Percentiles rank a stretch among this genome's conserved stretches.
Evolutionary conservation across 2,797 vertebrate genomes (phyloP).

Genomic region (Pelochelys cantorii): DNA sequence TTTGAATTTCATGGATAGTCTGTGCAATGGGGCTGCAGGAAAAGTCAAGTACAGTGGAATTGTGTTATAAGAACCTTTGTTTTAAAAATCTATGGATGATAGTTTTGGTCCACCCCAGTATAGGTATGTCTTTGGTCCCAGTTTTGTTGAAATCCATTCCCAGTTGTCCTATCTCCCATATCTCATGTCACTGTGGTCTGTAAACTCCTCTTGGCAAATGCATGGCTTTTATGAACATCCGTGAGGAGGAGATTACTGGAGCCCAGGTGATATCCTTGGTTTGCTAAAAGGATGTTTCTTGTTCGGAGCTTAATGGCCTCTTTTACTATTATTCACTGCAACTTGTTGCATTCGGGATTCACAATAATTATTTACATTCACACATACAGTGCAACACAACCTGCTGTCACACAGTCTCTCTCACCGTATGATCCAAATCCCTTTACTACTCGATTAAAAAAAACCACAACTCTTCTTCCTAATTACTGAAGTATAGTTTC

Average conservation of each 20-base stretch:
- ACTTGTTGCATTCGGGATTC: conserved; percentile 48
- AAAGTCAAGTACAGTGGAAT: conserved; percentile 29
- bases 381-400: background rate
- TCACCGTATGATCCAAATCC: background rate
- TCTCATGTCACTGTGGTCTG: conserved; percentile 38
- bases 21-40: conserved; percentile 24
- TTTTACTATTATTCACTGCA: conserved; percentile 43
- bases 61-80: background rate
- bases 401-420: conserved; percentile 30
- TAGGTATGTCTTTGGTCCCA: conserved; percentile 72
- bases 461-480: conserved; percentile 25
- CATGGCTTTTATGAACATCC: conserved; percentile 39
- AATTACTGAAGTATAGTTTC: conserved; percentile 51
- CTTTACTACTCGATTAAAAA: conserved; percentile 26
- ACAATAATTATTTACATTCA: conserved; percentile 3
- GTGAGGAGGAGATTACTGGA: conserved; percentile 56
- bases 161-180: conserved; percentile 57
- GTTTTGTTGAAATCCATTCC: conserved; percentile 62
- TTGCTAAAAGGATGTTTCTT: conserved; percentile 46
- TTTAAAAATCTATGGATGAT: conserved; percentile 42
- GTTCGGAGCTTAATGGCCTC: conserved; percentile 13
- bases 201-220: conserved; percentile 34
- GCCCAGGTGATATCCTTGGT: conserved; percentile 36
- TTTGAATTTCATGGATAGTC: background rate
- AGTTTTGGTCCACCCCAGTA: conserved; percentile 66